These are phyloP conservation scores for Drosophila teissieri DNA, from an alignment of 1,140 invertebrate species.

Conservation along the genomic window DNA sequence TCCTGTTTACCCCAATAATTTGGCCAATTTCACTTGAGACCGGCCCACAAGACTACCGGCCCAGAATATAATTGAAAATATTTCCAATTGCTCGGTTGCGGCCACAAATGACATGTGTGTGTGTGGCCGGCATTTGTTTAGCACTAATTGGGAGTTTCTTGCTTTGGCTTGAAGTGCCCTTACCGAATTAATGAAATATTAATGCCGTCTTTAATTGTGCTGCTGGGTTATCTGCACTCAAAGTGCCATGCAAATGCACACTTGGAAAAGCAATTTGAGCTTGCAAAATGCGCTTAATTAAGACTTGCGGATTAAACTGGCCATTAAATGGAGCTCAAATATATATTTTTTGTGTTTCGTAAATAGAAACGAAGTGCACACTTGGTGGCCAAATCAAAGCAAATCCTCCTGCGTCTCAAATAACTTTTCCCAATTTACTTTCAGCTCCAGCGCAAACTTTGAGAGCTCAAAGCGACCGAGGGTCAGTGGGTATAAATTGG, in stretches of 20 bases:
- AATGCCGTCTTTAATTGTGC: slow-evolving; percentile 5
- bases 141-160: slow-evolving; percentile 38
- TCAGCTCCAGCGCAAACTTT: not conserved
- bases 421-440: not conserved
- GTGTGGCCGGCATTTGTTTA: slow-evolving; percentile 22
- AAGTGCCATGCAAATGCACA: too few species aligned
- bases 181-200: not conserved
- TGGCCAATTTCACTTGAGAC: slow-evolving; percentile 72
- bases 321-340: not conserved
- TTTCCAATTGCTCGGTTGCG: slow-evolving; percentile 38
- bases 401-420: not conserved
- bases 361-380: too few species aligned
- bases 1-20: slow-evolving; percentile 77
- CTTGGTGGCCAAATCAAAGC: not conserved
- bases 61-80: slow-evolving; percentile 74
- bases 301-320: too few species aligned
- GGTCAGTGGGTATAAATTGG: slow-evolving; percentile 26
- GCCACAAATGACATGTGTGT: slow-evolving; percentile 31
- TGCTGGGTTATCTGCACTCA: too few species aligned
- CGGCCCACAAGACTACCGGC: not conserved
- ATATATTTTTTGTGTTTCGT: not conserved
- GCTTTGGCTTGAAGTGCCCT: not conserved
- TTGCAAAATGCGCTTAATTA: too few species aligned
- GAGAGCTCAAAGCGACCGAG: slow-evolving; percentile 4
- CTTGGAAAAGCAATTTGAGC: too few species aligned